Evolutionary conservation across 35 echinoderm and acorn worm genomes (phyloP).

Genomic region (Patiria miniata): DNA sequence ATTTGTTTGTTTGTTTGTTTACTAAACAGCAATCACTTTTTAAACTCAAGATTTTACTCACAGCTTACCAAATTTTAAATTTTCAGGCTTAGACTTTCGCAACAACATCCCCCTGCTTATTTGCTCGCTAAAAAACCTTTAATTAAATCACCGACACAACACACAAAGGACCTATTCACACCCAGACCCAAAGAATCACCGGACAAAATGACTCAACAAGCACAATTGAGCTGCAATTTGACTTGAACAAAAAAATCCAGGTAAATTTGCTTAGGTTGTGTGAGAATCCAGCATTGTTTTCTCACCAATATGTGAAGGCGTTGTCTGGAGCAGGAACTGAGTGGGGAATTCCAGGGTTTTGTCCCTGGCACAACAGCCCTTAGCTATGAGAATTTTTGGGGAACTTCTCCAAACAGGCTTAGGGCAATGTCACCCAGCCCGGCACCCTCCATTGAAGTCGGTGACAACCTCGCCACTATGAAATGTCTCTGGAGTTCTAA

Average conservation of each 20-base stretch:
- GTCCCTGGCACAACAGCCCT: neutral
- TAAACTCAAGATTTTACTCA: neutral
- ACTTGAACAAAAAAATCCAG: neutral
- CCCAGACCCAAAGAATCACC: neutral
- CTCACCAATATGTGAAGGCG: neutral
- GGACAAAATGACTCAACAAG: neutral
- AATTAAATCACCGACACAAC: neutral
- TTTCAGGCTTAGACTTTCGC: neutral
- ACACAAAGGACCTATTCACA: constrained; percentile 5
- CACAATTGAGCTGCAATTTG: neutral
- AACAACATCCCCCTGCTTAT: constrained; percentile 2
- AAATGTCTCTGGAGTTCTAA: no score
- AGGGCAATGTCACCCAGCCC: no score
- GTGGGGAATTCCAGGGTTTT: neutral
- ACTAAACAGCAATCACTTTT: neutral
- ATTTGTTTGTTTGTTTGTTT: neutral
- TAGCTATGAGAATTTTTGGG: no score
- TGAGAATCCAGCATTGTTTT: neutral
- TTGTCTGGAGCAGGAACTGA: neutral
- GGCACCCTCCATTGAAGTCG: no score
- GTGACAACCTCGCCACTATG: no score
- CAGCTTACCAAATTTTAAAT: neutral
- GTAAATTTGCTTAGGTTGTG: neutral
- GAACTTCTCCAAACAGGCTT: no score
- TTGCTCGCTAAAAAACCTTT: neutral